Percentiles rank a stretch among this genome's conserved stretches.
These are phyloP conservation scores for Meloe dianella DNA, from an alignment of 2,888 invertebrate species.

Conservation along the genomic window DNA sequence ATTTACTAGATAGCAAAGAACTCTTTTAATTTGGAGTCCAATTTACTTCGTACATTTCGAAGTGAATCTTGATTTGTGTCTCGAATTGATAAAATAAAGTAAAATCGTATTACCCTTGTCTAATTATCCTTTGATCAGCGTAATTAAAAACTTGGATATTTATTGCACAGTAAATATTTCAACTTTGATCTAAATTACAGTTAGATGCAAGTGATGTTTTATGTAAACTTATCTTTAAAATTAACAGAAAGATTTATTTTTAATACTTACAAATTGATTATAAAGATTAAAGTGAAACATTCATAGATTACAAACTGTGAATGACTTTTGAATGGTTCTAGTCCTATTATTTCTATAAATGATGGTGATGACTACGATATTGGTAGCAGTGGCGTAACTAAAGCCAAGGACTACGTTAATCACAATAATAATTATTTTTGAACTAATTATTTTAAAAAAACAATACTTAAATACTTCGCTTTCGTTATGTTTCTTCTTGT, in stretches of 20 bases:
- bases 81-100: neutral
- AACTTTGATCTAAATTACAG: neutral
- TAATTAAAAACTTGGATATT: constrained; percentile 11
- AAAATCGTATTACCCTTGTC: neutral
- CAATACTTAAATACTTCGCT: too few species aligned
- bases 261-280: neutral
- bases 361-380: too few species aligned
- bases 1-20: too few species aligned
- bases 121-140: constrained; percentile 10
- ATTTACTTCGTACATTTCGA: neutral
- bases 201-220: neutral
- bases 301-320: constrained; percentile 12
- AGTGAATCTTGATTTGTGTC: neutral
- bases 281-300: neutral
- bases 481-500: too few species aligned
- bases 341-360: neutral
- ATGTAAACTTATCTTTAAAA: neutral
- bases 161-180: neutral
- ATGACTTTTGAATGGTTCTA: constrained; percentile 9
- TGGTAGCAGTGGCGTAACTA: too few species aligned
- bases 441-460: too few species aligned
- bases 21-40: neutral
- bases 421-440: too few species aligned
- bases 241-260: neutral
- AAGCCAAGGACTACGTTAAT: too few species aligned